Conservation (phyloP, 1,140 invertebrate genomes). For the Bombus breviceps region DNA sequence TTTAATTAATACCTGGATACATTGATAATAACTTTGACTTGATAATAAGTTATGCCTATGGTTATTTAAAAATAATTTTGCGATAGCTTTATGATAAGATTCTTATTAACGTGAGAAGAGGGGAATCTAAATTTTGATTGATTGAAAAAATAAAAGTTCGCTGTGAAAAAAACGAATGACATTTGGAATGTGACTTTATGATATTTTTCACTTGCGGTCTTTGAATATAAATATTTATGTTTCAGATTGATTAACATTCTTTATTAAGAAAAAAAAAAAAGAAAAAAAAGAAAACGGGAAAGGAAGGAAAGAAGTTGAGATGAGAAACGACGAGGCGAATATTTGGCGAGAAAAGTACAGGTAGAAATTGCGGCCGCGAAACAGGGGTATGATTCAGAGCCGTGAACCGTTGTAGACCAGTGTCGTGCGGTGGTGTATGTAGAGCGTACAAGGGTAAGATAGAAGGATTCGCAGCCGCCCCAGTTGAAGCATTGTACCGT, state of each 20-base stretch:
- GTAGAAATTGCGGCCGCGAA: not conserved
- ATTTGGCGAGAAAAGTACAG: conserved; percentile 14
- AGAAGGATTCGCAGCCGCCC: conserved; percentile 66
- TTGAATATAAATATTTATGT: not conserved
- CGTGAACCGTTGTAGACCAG: conserved; percentile 1
- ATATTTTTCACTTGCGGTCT: too few relatives aligned
- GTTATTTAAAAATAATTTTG: too few relatives aligned
- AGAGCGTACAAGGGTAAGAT: conserved; percentile 49
- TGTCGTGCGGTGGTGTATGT: conserved; percentile 28
- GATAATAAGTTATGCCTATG: too few relatives aligned
- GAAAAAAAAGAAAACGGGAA: not conserved
- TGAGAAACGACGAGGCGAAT: not conserved
- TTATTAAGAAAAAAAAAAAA: too few relatives aligned
- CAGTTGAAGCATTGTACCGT: conserved; percentile 70
- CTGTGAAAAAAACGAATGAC: too few relatives aligned
- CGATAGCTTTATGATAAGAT: too few relatives aligned
- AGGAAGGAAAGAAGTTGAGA: not conserved
- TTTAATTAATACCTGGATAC: too few relatives aligned
- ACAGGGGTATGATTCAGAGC: not conserved
- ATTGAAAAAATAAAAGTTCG: too few relatives aligned
- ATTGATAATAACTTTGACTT: too few relatives aligned
- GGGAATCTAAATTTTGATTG: too few relatives aligned
- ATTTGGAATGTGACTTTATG: too few relatives aligned
- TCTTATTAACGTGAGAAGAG: too few relatives aligned
- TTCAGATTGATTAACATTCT: not conserved